phyloP scores from a whole-genome alignment of 2,797 vertebrate genomes.

The Pipistrellus nathusii region DNA sequence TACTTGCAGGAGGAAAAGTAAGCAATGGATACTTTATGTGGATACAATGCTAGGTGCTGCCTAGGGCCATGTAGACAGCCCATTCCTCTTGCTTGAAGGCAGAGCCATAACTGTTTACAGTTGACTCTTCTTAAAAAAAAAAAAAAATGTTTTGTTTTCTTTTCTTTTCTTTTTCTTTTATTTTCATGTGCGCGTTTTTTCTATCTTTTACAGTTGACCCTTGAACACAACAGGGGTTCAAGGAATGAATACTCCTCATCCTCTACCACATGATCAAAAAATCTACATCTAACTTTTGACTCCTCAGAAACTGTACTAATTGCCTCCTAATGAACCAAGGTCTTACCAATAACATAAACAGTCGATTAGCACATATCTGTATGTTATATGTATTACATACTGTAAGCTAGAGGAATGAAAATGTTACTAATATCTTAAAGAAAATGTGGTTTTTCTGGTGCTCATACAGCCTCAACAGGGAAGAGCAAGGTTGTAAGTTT shows the following conservation, averaged over 20 bases:
- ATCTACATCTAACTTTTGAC: background rate
- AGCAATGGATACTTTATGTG: background rate
- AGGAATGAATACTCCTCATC: background rate
- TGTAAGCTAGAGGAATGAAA: background rate
- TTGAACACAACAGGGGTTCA: background rate
- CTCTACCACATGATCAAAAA: background rate
- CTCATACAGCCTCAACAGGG: background rate
- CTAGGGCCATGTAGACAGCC: background rate
- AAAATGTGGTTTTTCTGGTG: background rate
- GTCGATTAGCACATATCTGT: background rate
- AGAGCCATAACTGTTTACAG: background rate
- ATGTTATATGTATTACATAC: background rate
- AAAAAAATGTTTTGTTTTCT: background rate
- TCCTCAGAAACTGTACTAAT: background rate
- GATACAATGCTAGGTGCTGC: background rate
- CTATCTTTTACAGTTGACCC: background rate
- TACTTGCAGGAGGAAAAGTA: background rate
- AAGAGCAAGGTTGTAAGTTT: background rate
- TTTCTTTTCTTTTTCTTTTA: background rate
- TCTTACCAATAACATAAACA: background rate
- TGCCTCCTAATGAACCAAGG: background rate
- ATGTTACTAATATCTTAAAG: background rate
- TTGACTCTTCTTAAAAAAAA: background rate
- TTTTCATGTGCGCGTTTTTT: background rate
- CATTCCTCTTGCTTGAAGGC: background rate